Evolutionary conservation across 2,113 vertebrate species (phyloP).

Genomic region (Rattus norvegicus): DNA sequence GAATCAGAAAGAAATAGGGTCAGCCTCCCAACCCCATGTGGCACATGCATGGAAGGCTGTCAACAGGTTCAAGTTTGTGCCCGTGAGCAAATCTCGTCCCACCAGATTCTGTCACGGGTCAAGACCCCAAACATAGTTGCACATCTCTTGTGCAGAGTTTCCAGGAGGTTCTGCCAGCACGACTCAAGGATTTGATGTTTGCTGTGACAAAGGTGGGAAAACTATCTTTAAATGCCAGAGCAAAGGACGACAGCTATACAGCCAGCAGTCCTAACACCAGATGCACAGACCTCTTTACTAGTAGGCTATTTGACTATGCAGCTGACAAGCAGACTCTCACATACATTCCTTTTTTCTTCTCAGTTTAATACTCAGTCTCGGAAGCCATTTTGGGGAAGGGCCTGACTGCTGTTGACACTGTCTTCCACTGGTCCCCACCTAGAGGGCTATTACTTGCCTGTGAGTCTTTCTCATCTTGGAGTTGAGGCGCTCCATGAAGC

Average conservation of each 20-base stretch:
- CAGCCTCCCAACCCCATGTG: not conserved
- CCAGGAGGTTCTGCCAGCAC: not conserved
- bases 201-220: not conserved
- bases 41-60: not conserved
- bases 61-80: not conserved
- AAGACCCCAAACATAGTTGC: not conserved
- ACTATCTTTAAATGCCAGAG: not conserved
- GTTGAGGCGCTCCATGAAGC: not conserved
- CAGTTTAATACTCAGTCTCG: not conserved
- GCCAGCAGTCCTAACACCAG: not conserved
- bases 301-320: not conserved
- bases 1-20: too few species aligned
- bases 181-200: not conserved
- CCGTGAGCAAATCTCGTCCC: fast-evolving
- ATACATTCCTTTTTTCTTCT: not conserved
- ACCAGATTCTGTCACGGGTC: too few species aligned
- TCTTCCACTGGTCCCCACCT: not conserved
- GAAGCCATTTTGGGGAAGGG: not conserved
- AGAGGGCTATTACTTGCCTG: not conserved
- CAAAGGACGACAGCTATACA: not conserved
- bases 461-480: not conserved
- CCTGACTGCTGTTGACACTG: not conserved
- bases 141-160: not conserved
- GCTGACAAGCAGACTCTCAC: not conserved
- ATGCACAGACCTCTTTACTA: not conserved